Evolutionary conservation across 2,113 vertebrate species (phyloP), one percentile per base, ranked within the genome.

Genomic region (Microtus ochrogaster): DNA sequence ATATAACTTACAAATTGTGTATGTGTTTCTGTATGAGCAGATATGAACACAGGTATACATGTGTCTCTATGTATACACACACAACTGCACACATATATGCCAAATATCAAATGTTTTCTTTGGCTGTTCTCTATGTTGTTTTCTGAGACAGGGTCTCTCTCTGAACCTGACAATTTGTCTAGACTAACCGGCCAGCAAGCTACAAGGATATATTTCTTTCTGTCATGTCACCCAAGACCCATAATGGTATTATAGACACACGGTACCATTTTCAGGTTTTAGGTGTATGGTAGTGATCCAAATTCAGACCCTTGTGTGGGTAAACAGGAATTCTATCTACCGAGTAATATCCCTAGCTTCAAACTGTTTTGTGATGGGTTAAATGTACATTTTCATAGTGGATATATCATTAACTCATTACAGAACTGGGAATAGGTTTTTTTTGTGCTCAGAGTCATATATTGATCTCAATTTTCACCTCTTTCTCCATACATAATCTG

Each of bases 361-460:
- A 30, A 66, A 89, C 21, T 55, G 0, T 91, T 95, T 7, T 94
- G 52, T 96, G 12, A 86, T 81, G 74, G 26, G 11, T 13, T 84
- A 70, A 92, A 92, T 72, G n/a, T 55, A 73, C 68, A 87, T 44
- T 19, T 79, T 72, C 28, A 28, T 11, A 16, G 63, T 70, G 78
- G 91, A 92, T 49, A 82, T 94, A 52, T 66, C 82, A 73, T 90
- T 84, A 83, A 4, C 16, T 96, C 66, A 96, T 26, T 55, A n/a
- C 13, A 91, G 73, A 7, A 78, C 0, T 33, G 70, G 28, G 55
- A 87, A 89, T 70, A 94, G 74, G n/a, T n/a, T 79, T 47, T 17
- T 8, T 70, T 28, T 82, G 49, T 96, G 28, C 94, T 97, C 92
- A 88, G 76, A 97, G 92, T 90, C 91, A 92, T 52, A 94, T 55